Evolutionary conservation across 2,888 invertebrate genomes (phyloP).

Genomic region (Strigamia transsilvanica): DNA sequence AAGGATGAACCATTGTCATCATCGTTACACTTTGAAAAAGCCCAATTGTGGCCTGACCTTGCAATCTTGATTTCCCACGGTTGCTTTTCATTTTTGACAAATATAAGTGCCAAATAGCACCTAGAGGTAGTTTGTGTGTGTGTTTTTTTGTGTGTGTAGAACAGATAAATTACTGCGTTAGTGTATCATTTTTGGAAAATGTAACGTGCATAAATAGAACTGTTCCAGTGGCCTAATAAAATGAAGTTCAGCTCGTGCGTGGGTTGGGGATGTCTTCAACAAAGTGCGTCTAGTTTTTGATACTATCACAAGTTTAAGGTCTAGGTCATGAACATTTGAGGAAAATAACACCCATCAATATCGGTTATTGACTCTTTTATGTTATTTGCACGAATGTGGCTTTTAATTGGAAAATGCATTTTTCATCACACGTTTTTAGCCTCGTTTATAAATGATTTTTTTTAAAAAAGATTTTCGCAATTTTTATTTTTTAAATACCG

Average conservation of each 20-base stretch:
- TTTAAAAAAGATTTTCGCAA: too few species aligned
- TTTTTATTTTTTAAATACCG: too few species aligned
- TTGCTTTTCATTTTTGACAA: constrained; percentile 17
- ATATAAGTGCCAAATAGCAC: not conserved
- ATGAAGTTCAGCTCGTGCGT: constrained; percentile 6
- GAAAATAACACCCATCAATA: not conserved
- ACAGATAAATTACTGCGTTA: constrained; percentile 1
- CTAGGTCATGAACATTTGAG: constrained; percentile 9
- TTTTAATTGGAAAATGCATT: not conserved
- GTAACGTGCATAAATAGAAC: constrained; percentile 22
- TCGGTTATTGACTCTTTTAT: not conserved
- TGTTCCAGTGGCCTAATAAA: constrained; percentile 42
- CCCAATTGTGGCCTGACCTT: constrained; percentile 17
- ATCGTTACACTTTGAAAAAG: not conserved
- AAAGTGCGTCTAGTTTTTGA: not conserved
- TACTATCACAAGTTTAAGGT: not conserved
- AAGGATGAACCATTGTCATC: constrained; percentile 5
- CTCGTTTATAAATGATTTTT: too few species aligned
- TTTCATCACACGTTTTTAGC: too few species aligned
- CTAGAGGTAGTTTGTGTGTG: not conserved
- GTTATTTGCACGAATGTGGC: not conserved
- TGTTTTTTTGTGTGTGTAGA: not conserved
- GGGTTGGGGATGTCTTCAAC: constrained; percentile 12
- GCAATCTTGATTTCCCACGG: not conserved
- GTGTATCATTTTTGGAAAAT: constrained; percentile 15